Conservation (phyloP, 2,113 vertebrate species). For the Mus pahari region DNA sequence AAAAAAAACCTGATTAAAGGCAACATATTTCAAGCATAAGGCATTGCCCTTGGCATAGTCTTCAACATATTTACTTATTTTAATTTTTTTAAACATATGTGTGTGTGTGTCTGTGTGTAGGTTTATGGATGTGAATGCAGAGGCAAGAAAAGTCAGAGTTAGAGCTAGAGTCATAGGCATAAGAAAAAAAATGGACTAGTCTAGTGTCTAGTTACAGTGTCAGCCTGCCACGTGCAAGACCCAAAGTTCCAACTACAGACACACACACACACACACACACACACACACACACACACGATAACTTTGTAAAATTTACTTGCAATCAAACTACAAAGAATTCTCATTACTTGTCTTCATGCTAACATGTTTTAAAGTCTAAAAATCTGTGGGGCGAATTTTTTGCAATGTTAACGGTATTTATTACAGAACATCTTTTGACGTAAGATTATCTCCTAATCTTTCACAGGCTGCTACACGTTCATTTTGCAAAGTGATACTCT, state of each 20-base stretch:
- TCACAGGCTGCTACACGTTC: background rate
- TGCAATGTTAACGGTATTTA: background rate
- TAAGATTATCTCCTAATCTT: background rate
- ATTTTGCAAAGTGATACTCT: background rate
- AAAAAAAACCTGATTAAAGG: background rate
- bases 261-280: background rate
- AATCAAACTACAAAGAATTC: slow-evolving; percentile 32
- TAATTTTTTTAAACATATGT: background rate
- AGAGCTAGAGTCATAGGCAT: background rate
- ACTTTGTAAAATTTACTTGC: background rate
- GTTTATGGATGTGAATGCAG: background rate
- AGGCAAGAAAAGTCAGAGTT: background rate
- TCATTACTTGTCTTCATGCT: background rate
- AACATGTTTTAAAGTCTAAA: background rate
- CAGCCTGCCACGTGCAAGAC: background rate
- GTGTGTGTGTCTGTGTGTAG: background rate
- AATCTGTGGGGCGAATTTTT: background rate
- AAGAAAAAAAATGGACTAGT: background rate
- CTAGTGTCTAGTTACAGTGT: background rate
- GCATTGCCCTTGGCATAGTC: background rate
- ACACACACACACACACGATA: background rate
- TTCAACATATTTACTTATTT: background rate
- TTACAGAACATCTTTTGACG: background rate
- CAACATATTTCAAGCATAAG: background rate
- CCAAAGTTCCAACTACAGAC: background rate